These are phyloP conservation scores for Epistrophe grossulariae DNA, from an alignment of 2,888 invertebrate species.

Conservation along the genomic window DNA sequence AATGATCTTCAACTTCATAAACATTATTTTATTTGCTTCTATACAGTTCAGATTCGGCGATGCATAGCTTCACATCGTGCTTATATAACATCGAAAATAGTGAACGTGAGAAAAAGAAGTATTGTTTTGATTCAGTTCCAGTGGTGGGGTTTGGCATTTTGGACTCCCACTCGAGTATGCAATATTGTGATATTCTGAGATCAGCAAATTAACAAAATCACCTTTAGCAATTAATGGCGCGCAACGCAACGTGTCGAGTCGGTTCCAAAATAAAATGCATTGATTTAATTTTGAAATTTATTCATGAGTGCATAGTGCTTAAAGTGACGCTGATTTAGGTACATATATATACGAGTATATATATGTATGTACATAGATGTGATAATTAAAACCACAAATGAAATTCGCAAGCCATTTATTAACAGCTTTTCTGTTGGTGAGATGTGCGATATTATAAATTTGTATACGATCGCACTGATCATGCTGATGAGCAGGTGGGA, in stretches of 20 bases:
- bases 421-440: conserved; percentile 27
- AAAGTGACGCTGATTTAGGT: not conserved
- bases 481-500: conserved; percentile 60
- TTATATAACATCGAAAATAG: conserved; percentile 38
- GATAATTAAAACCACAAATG: conserved; percentile 63
- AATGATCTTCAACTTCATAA: conserved; percentile 58
- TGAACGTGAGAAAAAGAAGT: conserved; percentile 46
- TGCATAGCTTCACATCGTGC: conserved; percentile 71
- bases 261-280: conserved; percentile 13
- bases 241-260: not conserved
- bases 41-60: conserved; percentile 75
- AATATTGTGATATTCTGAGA: conserved; percentile 6
- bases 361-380: conserved; percentile 28
- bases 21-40: conserved; percentile 58
- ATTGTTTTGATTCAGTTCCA: not conserved
- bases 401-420: conserved; percentile 43
- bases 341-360: too few relatives aligned
- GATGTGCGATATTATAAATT: conserved; percentile 41
- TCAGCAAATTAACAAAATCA: not conserved
- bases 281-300: conserved; percentile 5
- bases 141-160: not conserved
- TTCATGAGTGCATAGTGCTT: conserved; percentile 9
- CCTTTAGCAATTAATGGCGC: not conserved
- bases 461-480: conserved; percentile 47
- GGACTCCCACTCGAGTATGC: conserved; percentile 2